Percentiles rank a stretch among this genome's conserved stretches.
Conservation (phyloP, 1,140 invertebrate species). For the Capitella teleta region DNA sequence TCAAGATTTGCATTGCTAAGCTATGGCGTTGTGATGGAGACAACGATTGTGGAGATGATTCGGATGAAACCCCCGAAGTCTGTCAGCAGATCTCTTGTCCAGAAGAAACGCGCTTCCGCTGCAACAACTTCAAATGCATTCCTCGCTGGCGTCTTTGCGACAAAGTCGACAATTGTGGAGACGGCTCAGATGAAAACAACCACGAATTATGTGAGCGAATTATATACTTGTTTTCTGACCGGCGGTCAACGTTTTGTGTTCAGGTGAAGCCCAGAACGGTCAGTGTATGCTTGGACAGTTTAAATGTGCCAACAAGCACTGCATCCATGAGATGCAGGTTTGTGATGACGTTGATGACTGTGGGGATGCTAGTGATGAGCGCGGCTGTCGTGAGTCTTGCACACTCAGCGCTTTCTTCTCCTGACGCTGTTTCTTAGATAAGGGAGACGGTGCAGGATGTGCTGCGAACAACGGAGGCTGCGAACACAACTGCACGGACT, state of each 20-base stretch:
- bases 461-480: constrained; percentile 73
- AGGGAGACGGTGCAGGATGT: constrained; percentile 59
- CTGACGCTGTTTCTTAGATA: constrained; percentile 11
- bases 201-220: constrained; percentile 20
- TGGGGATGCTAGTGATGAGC: constrained; percentile 81
- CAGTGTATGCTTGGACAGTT: constrained; percentile 19
- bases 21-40: constrained; percentile 47
- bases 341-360: constrained; percentile 83
- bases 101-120: constrained; percentile 51
- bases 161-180: constrained; percentile 76
- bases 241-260: too few species aligned
- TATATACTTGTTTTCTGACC: not conserved
- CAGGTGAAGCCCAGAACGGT: constrained; percentile 2
- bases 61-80: constrained; percentile 83
- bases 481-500: constrained; percentile 77
- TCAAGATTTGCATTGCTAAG: constrained; percentile 27
- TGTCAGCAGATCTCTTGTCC: constrained; percentile 53
- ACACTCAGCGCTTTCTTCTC: not conserved
- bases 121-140: constrained; percentile 57
- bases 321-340: constrained; percentile 34
- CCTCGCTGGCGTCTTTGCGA: constrained; percentile 72
- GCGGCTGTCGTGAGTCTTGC: constrained; percentile 64
- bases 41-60: constrained; percentile 85
- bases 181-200: constrained; percentile 74
- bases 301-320: constrained; percentile 58